phyloP scores from a whole-genome alignment of 2,113 vertebrate species.

The Anarrhichthys ocellatus region DNA sequence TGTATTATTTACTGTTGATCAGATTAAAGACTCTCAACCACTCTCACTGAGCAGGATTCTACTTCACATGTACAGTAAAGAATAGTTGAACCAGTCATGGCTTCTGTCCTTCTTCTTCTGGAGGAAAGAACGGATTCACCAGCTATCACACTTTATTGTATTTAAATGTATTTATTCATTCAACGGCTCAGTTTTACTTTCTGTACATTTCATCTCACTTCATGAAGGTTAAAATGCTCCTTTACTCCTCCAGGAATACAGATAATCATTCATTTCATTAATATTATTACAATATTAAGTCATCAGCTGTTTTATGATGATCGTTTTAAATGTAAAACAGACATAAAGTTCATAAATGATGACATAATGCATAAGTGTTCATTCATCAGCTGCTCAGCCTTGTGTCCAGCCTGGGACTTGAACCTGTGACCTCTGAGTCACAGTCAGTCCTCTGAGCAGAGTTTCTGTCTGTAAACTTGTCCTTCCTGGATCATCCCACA shows the following conservation, averaged over 20 bases:
- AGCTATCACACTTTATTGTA: too few relatives aligned
- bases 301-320: not conserved
- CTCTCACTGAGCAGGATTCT: constrained; percentile 1
- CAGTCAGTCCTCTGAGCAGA: constrained; percentile 20
- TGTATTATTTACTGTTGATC: constrained; percentile 66
- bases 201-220: not conserved
- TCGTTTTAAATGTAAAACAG: not conserved
- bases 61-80: constrained; percentile 56
- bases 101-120: constrained; percentile 15
- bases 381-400: not conserved
- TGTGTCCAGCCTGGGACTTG: not conserved
- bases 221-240: not conserved
- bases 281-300: not conserved
- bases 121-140: not conserved
- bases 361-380: not conserved
- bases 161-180: not conserved
- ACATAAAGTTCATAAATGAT: not conserved
- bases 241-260: too few relatives aligned
- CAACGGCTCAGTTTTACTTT: not conserved
- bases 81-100: not conserved
- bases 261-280: not conserved
- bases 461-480: constrained; percentile 4
- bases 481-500: constrained; percentile 54
- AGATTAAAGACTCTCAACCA: constrained; percentile 34
- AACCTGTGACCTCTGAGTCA: not conserved